Evolutionary conservation across 1,140 invertebrate genomes (phyloP).

Genomic region (Trichogramma pretiosum): DNA sequence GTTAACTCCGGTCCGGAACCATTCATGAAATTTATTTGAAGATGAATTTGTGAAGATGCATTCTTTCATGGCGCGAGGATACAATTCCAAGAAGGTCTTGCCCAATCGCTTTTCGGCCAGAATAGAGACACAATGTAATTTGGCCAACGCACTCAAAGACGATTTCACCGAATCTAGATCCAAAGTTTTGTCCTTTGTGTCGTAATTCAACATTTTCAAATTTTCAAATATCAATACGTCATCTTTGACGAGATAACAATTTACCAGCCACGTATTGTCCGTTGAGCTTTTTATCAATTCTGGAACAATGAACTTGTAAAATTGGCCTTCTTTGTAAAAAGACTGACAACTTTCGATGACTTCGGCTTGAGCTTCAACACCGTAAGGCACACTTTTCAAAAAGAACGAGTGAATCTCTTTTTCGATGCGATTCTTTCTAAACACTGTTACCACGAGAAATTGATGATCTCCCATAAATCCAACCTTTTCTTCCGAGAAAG

Average conservation of each 20-base stretch:
- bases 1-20: slow-evolving; percentile 28
- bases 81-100: neutral
- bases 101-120: neutral
- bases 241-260: neutral
- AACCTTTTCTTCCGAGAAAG: neutral
- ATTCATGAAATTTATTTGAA: too few species aligned
- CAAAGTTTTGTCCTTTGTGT: neutral
- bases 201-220: neutral
- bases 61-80: neutral
- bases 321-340: neutral
- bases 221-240: neutral
- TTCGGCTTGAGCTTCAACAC: neutral
- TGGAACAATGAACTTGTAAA: neutral
- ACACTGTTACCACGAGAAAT: neutral
- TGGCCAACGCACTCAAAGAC: neutral
- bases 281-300: neutral
- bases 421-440: neutral
- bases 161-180: neutral
- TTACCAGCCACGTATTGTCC: neutral
- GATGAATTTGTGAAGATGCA: too few species aligned
- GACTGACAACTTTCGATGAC: neutral
- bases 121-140: neutral
- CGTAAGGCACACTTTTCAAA: neutral
- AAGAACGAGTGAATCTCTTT: neutral
- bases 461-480: slow-evolving; percentile 1